Percentiles rank a stretch among this genome's conserved stretches.
Conservation (phyloP, 2,113 vertebrate species). For the Struthio camelus region DNA sequence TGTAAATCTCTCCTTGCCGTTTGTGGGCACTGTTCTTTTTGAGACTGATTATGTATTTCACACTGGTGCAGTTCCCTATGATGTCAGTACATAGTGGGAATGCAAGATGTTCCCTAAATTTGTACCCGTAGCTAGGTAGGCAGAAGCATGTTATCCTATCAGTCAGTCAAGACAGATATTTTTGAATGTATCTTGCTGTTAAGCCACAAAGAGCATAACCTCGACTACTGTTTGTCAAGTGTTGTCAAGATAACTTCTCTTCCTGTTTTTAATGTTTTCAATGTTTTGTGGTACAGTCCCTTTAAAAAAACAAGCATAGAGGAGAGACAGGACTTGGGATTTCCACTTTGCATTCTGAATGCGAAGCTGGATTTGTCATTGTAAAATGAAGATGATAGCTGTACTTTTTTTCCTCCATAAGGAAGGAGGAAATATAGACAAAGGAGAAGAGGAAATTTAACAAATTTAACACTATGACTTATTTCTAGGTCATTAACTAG, state of each 20-base stretch:
- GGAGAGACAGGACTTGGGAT: neutral
- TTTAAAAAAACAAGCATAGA: neutral
- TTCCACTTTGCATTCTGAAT: neutral
- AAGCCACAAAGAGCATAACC: neutral
- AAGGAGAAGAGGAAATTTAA: neutral
- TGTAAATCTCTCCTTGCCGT: constrained; percentile 16
- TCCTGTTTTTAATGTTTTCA: neutral
- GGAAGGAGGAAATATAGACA: neutral
- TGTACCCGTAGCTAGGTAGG: neutral
- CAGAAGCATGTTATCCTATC: neutral
- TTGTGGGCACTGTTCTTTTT: neutral
- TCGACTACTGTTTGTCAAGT: neutral
- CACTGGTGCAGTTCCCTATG: neutral
- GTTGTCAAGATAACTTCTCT: neutral
- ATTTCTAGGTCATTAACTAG: neutral
- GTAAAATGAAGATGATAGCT: neutral
- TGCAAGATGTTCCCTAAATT: neutral
- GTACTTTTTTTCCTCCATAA: neutral
- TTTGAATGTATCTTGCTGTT: neutral
- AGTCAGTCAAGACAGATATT: neutral
- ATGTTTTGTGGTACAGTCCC: neutral
- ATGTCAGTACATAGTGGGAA: neutral
- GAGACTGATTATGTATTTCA: neutral
- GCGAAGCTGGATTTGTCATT: neutral
- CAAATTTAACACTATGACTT: neutral